phyloP scores from a whole-genome alignment of 2,888 invertebrate species.

The Chymomyza procnemis region DNA sequence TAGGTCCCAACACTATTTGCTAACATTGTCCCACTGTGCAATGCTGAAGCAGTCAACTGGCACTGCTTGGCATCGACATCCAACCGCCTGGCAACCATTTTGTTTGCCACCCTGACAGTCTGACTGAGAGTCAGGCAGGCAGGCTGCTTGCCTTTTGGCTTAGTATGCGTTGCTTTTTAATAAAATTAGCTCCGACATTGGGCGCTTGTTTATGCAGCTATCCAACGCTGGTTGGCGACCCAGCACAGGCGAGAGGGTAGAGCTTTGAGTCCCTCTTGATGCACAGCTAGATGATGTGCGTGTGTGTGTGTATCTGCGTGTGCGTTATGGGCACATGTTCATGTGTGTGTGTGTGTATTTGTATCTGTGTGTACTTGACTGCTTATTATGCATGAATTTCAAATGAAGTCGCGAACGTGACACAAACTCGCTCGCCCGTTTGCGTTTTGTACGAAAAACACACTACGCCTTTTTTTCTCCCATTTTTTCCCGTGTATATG shows the following conservation, averaged over 20 bases:
- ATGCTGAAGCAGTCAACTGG: slow-evolving; percentile 7
- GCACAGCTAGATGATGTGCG: slow-evolving; percentile 34
- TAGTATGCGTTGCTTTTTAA: slow-evolving; percentile 57
- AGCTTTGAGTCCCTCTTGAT: slow-evolving; percentile 32
- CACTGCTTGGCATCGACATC: neutral
- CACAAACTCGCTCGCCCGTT: slow-evolving; percentile 59
- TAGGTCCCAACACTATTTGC: no score
- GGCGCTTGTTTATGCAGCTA: slow-evolving; percentile 65
- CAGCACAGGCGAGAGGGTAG: neutral
- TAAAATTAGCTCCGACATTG: slow-evolving; percentile 66
- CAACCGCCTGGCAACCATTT: neutral
- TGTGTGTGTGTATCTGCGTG: slow-evolving; percentile 11
- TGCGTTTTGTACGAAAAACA: slow-evolving; percentile 11
- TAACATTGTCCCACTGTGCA: neutral
- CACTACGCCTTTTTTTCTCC: slow-evolving; percentile 36
- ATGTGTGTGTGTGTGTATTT: slow-evolving; percentile 15
- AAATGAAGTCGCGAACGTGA: slow-evolving; percentile 70
- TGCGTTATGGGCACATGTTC: slow-evolving; percentile 6
- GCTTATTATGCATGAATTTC: slow-evolving; percentile 69
- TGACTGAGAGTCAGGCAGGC: neutral
- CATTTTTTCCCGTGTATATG: neutral
- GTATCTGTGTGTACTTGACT: slow-evolving; percentile 54
- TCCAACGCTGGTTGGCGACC: slow-evolving; percentile 9
- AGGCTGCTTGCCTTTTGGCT: slow-evolving; percentile 47
- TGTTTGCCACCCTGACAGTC: neutral